A percentile compares a stretch with the other conserved stretches of the same genome.
These are phyloP conservation scores for Platygyra sinensis DNA, from an alignment of 64 coral and sea anemone species.

Conservation along the genomic window DNA sequence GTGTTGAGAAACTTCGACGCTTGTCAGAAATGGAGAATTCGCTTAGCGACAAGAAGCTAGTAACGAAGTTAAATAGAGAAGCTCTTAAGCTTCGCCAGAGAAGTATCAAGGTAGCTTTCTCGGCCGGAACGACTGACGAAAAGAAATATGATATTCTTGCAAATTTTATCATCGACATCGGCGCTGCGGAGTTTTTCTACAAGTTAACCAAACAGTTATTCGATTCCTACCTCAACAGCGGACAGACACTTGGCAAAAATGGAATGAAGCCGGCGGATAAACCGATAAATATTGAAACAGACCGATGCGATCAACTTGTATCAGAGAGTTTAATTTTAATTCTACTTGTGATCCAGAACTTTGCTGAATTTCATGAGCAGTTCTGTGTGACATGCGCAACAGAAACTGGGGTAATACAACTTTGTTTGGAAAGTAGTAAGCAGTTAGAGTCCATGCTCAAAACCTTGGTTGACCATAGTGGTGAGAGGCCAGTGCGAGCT, in stretches of 20 bases:
- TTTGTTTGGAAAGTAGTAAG: not conserved
- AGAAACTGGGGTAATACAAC: not conserved
- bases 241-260: not conserved
- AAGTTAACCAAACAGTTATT: not conserved
- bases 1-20: slow-evolving; percentile 4
- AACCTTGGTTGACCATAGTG: not conserved
- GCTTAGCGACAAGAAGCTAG: not conserved
- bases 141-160: slow-evolving; percentile 17
- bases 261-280: not conserved
- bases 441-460: not conserved
- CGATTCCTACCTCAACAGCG: slow-evolving; percentile 4
- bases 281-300: slow-evolving; percentile 4
- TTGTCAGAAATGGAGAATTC: slow-evolving; percentile 1
- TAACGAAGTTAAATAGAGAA: slow-evolving; percentile 30
- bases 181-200: not conserved
- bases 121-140: slow-evolving; percentile 21
- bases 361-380: slow-evolving; percentile 31
- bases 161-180: slow-evolving; percentile 15
- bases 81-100: slow-evolving; percentile 16
- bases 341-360: slow-evolving; percentile 26
- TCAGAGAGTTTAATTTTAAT: slow-evolving; percentile 12
- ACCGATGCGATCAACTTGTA: not conserved
- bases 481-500: slow-evolving; percentile 5
- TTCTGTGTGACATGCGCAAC: slow-evolving; percentile 17
- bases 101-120: slow-evolving; percentile 32